Base-by-base conservation (phyloP, 2,797 vertebrate genomes). In the Coranthus polyacanthus region DNA sequence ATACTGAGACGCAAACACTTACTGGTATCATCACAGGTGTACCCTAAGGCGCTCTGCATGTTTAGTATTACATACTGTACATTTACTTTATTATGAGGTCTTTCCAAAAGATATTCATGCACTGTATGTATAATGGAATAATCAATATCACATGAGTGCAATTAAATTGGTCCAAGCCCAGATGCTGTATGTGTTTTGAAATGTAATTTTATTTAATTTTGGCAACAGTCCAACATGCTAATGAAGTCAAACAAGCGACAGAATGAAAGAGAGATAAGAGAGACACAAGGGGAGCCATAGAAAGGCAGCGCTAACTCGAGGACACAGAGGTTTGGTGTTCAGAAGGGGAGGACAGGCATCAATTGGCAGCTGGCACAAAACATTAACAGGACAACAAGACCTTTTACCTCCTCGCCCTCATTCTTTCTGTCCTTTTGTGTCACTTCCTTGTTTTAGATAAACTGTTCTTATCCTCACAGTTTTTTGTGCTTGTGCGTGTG, bases 281-380 rank as follows among this genome's bases (percentile, higher is more conserved):
- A 42, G 26, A 63, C 42, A 74, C 44, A 65, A 57, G 39, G 56
- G 37, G 46, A 71, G 43, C 13, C 52, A 49, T n/a, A 56, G 41
- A 72, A 53, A 45, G 68, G 63, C 49, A 37, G 51, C 60, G 57
- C 21, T 46, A 45, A 38, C 11, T 15, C 13, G 62, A 76, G 67
- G 75, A 79, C 75, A 83, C 70, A 82, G 73, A 75, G 34, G 18
- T 74, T 72, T 42, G 46, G 72, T 79, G 57, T 83, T 55, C 52
- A 18, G 47, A 61, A 41, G 54, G 62, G 41, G 59, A 43, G 15
- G 41, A 22, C 32, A 53, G 36, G 68, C 67, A 71, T 79, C 67
- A 52, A 55, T 51, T 75, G 54, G 65, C 72, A 55, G 60, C 62
- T 67, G 42, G 45, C 68, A 68, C 64, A 18, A 74, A 76, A 72